Evolutionary conservation across 2,888 invertebrate genomes (phyloP), one percentile per base, ranked within the genome.

Genomic region (Polietes domitor): DNA sequence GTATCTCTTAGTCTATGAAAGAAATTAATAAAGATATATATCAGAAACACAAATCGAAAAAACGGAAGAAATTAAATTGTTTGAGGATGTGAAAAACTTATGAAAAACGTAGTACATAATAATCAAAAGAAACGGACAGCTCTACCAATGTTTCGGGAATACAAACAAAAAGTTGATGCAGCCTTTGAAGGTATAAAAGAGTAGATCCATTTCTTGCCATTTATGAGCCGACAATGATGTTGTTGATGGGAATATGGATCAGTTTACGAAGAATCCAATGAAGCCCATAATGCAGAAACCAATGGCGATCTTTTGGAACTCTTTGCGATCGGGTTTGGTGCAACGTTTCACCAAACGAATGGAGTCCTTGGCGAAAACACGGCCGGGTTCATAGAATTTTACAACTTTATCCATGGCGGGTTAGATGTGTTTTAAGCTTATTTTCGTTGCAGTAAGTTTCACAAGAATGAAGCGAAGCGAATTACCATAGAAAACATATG

Each of bases 231-330:
- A 98, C 97, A 92, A 97, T 97, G 91, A 98, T 97, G 93, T 97
- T 97, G 93, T 98, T 98, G 93, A 99, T 99, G 87, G 99, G 99
- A 93, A 99, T 99, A 93, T 99, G 99, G 93, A 99, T 99, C 88
- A 99, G 94, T 93, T 99, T 99, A 99, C 99, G 89, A 99, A 99
- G 94, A 99, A 99, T 89, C 99, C 99, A 92, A 99, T 99, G 93
- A 99, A 99, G 79, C 99, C 99, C 99, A 99, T 99, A 92, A 99
- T 99, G 93, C 98, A 98, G 94, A 99, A 99, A 80, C 99, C 99
- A 90, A 99, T 98, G 28, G 99, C 99, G 90, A 99, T 99, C 94
- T 99, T 99, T 93, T 99, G 99, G 93, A 99, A 99, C 93, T 99
- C 99, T 96, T 98, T 98, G 91, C 99, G 96, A 92, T 99, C 99